phyloP scores from a whole-genome alignment of 1,140 invertebrate species.

The Antheraea mylitta region DNA sequence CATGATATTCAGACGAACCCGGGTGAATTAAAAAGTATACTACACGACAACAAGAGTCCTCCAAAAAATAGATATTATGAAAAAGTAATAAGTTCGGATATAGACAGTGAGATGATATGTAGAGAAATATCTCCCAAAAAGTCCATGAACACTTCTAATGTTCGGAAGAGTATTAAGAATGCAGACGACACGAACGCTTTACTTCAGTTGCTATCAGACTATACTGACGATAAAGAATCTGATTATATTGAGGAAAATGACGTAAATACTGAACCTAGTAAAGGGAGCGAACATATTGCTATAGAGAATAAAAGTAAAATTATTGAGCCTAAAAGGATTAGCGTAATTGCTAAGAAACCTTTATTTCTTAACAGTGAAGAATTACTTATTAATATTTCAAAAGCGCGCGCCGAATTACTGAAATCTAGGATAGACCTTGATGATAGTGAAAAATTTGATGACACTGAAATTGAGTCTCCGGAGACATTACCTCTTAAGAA shows the following conservation, averaged over 20 bases:
- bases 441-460: conserved; percentile 37
- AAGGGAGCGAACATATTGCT: conserved; percentile 4
- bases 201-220: conserved; percentile 53
- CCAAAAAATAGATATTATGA: conserved; percentile 36
- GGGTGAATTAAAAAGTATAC: conserved; percentile 18
- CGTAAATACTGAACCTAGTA: conserved; percentile 6
- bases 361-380: conserved; percentile 57
- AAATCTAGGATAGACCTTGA: conserved; percentile 38
- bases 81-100: conserved; percentile 31
- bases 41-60: conserved; percentile 14
- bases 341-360: conserved; percentile 38
- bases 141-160: not conserved
- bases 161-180: conserved; percentile 29
- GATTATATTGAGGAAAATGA: conserved; percentile 15
- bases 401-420: conserved; percentile 48
- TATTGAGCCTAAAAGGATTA: conserved; percentile 33
- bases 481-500: conserved; percentile 27
- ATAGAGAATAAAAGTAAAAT: conserved; percentile 26
- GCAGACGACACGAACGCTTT: conserved; percentile 58
- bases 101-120: conserved; percentile 18
- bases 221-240: conserved; percentile 40
- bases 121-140: not conserved
- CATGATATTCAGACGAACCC: conserved; percentile 30
- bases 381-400: conserved; percentile 51
- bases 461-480: conserved; percentile 19